These are phyloP conservation scores for Dyspetes luteomarginatus DNA, from an alignment of 2,888 invertebrate genomes.

Conservation along the genomic window DNA sequence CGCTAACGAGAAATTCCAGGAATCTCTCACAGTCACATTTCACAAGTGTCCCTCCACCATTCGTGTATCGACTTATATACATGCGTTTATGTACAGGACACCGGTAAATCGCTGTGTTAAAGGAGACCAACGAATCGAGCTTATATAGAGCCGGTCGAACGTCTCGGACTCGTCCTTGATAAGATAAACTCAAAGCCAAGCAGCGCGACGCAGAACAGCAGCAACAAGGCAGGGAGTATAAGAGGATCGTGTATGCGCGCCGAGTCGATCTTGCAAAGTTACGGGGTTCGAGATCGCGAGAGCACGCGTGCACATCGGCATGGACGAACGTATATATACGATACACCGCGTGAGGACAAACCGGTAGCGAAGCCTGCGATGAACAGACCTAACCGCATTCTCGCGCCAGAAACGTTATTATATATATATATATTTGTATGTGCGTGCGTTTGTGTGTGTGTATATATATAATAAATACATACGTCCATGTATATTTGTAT, in stretches of 20 bases:
- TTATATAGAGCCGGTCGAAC: slow-evolving; percentile 21
- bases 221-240: neutral
- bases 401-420: slow-evolving; percentile 70
- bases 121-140: slow-evolving; percentile 31
- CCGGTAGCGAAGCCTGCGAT: slow-evolving; percentile 48
- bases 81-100: slow-evolving; percentile 15
- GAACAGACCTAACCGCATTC: slow-evolving; percentile 72
- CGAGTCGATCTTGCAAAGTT: slow-evolving; percentile 30
- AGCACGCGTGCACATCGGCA: slow-evolving; percentile 52
- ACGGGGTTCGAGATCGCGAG: slow-evolving; percentile 44
- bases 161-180: slow-evolving; percentile 74
- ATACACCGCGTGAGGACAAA: slow-evolving; percentile 43
- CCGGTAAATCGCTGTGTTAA: slow-evolving; percentile 39
- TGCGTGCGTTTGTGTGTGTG: slow-evolving; percentile 62
- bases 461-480: no score
- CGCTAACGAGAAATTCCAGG: slow-evolving; percentile 11
- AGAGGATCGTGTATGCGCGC: slow-evolving; percentile 11
- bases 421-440: slow-evolving; percentile 9
- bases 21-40: neutral
- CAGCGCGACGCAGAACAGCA: neutral
- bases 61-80: neutral
- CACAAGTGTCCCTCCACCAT: neutral
- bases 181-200: slow-evolving; percentile 66
- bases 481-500: slow-evolving; percentile 4
- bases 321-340: neutral